These are phyloP conservation scores for Dryomyza anilis DNA, from an alignment of 2,888 invertebrate species.

Conservation along the genomic window DNA sequence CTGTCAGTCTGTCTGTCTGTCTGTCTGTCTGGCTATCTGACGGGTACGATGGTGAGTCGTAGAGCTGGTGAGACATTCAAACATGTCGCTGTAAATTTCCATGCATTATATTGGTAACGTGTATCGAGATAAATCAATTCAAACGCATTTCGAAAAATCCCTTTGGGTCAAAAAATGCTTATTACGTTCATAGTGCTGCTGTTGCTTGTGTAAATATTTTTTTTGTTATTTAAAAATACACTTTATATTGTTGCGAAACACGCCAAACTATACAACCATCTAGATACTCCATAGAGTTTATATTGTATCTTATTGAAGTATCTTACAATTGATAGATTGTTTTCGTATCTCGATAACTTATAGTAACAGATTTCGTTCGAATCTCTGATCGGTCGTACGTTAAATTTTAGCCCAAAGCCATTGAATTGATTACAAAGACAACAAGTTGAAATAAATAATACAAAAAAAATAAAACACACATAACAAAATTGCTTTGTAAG, in stretches of 20 bases:
- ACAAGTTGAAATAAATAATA: neutral
- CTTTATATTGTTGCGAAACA: conserved; percentile 9
- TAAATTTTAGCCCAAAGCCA: neutral
- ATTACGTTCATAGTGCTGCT: neutral
- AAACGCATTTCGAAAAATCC: neutral
- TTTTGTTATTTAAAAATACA: neutral
- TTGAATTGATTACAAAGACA: too few relatives aligned
- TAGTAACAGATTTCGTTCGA: conserved; percentile 1
- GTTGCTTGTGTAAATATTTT: neutral
- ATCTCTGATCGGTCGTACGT: neutral
- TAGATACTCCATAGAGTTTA: too few relatives aligned
- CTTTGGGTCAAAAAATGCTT: neutral
- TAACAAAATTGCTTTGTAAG: neutral
- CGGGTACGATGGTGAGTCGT: too few relatives aligned
- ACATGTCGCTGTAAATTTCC: too few relatives aligned
- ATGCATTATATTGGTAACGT: neutral
- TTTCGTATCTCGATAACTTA: conserved; percentile 8
- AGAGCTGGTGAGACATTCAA: too few relatives aligned
- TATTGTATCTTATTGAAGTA: neutral
- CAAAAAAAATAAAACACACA: neutral
- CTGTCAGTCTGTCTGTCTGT: too few relatives aligned
- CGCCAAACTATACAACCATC: neutral
- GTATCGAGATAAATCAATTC: neutral
- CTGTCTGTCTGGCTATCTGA: too few relatives aligned
- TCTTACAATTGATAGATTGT: conserved; percentile 10